These are phyloP conservation scores for Drosophila ustulata DNA, from an alignment of 2,888 invertebrate genomes.

Conservation along the genomic window DNA sequence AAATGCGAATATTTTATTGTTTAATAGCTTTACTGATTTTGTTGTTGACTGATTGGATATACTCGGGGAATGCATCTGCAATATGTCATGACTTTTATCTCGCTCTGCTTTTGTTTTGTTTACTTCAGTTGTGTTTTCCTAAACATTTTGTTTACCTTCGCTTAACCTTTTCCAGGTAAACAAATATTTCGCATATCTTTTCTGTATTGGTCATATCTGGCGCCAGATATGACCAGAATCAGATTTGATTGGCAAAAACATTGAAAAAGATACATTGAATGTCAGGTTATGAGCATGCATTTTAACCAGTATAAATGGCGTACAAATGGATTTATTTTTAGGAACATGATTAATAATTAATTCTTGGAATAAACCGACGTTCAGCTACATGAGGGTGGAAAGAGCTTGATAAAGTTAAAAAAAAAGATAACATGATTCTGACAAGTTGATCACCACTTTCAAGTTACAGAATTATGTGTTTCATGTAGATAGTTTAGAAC, in stretches of 20 bases:
- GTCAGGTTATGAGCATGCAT: too few relatives aligned
- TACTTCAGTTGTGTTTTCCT: background rate
- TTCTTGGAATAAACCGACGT: background rate
- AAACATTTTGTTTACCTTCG: background rate
- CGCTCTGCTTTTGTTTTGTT: background rate
- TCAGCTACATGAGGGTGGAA: too few relatives aligned
- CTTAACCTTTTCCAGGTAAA: background rate
- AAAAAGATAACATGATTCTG: conserved; percentile 76
- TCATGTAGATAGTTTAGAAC: too few relatives aligned
- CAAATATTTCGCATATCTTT: background rate
- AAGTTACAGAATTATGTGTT: conserved; percentile 30
- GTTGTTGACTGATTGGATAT: background rate
- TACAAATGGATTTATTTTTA: too few relatives aligned
- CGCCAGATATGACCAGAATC: too few relatives aligned
- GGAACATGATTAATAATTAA: background rate
- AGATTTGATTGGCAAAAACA: background rate
- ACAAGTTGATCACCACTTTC: conserved; percentile 85
- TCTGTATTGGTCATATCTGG: background rate
- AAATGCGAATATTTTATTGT: background rate
- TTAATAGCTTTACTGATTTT: conserved; percentile 14
- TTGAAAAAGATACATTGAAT: background rate
- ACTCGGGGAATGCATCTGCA: background rate
- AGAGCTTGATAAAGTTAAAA: too few relatives aligned
- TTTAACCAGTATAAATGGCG: too few relatives aligned
- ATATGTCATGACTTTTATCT: conserved; percentile 8